These are phyloP conservation scores for Arion vulgaris DNA, from an alignment of 1,140 invertebrate species.

Conservation along the genomic window DNA sequence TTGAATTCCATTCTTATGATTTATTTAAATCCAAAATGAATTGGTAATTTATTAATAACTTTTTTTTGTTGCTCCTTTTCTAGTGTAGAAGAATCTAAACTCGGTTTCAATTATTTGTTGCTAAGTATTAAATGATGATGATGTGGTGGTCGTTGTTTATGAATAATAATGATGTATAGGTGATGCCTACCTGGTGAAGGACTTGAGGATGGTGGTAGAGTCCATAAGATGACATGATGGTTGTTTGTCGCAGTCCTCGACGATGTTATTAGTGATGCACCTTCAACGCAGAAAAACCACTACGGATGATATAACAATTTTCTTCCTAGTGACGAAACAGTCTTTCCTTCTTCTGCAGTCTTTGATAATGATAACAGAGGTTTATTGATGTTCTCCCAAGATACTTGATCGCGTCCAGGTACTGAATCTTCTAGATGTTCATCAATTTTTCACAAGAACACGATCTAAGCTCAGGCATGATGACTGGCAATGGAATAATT, in stretches of 20 bases:
- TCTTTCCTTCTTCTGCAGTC: background rate
- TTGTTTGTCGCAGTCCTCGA: background rate
- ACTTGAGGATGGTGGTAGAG: background rate
- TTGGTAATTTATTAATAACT: background rate
- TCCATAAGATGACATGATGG: slow-evolving; percentile 2
- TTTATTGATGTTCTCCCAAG: background rate
- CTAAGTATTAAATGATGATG: background rate
- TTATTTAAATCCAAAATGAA: background rate
- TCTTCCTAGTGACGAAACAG: background rate
- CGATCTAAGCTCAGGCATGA: background rate
- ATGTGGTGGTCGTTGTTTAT: background rate
- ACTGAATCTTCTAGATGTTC: background rate
- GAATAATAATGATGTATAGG: background rate
- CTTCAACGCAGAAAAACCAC: background rate
- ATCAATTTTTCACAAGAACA: background rate
- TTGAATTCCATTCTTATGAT: background rate
- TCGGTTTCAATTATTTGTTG: background rate
- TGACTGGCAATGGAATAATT: background rate
- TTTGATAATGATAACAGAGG: slow-evolving; percentile 7
- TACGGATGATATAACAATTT: background rate
- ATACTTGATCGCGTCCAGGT: background rate
- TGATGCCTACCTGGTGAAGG: background rate
- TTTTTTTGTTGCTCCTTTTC: background rate
- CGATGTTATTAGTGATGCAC: background rate
- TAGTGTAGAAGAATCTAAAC: background rate